Percentiles rank a stretch among this genome's conserved stretches.
Conservation (phyloP, 92 coral and sea anemone genomes). For the Micromussa lordhowensis region DNA sequence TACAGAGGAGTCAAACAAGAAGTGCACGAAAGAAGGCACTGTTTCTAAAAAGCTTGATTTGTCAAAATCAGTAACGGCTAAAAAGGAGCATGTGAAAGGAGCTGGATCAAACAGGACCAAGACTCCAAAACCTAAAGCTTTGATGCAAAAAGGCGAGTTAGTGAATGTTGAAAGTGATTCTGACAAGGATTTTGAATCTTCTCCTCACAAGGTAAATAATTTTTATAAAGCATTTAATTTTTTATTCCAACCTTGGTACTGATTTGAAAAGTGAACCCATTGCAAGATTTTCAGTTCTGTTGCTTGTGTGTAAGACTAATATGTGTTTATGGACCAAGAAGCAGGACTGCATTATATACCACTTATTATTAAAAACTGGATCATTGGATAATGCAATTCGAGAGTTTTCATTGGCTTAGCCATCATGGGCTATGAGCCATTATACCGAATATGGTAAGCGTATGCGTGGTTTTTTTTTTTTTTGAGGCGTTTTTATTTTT, state of each 20-base stretch:
- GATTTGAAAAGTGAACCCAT: neutral
- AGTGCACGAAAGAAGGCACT: neutral
- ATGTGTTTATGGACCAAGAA: no score
- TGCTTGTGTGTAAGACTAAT: no score
- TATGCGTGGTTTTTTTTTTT: no score
- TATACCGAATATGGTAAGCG: no score
- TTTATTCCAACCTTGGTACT: neutral
- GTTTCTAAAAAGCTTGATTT: conserved; percentile 6
- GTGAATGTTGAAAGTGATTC: conserved; percentile 8
- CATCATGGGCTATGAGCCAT: no score
- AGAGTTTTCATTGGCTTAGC: no score
- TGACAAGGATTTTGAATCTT: neutral
- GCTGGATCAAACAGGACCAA: conserved; percentile 9
- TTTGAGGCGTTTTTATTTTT: no score
- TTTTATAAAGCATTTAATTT: neutral
- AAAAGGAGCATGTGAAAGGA: neutral
- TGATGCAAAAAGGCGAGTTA: neutral
- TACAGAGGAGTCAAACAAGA: neutral
- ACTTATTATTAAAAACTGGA: no score
- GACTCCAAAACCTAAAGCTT: conserved; percentile 8
- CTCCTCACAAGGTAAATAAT: conserved; percentile 20
- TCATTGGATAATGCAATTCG: no score
- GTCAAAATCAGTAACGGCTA: neutral
- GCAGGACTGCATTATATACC: no score
- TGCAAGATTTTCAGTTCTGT: neutral